phyloP scores from a whole-genome alignment of 37 sponge, comb jelly and placozoan species.

The Haliclona indistincta region DNA sequence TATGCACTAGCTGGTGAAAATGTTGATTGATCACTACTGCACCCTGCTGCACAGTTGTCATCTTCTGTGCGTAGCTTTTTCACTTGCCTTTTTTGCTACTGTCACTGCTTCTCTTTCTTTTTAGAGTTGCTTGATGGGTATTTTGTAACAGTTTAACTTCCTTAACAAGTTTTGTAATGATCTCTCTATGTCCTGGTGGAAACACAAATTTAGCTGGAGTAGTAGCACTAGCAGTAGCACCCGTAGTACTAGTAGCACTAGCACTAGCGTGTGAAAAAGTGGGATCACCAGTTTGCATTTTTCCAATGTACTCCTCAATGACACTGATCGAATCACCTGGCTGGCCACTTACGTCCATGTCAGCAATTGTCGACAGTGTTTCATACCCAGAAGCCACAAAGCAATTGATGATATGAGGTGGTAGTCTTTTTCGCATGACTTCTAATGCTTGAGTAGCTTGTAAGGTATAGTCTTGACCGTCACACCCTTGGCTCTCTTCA shows the following conservation, averaged over 20 bases:
- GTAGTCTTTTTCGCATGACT: conserved; percentile 18
- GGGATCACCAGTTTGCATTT: not conserved
- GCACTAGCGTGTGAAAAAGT: no score
- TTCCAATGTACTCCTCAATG: conserved; percentile 19
- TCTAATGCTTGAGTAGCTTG: no score
- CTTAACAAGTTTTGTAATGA: conserved; percentile 11
- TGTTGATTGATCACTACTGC: not conserved
- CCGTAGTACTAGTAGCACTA: no score
- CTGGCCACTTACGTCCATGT: conserved; percentile 5
- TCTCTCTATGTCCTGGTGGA: conserved; percentile 30
- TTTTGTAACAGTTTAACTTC: not conserved
- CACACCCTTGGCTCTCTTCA: no score
- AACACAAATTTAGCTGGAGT: conserved; percentile 9
- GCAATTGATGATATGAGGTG: conserved; percentile 19
- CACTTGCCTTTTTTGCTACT: not conserved
- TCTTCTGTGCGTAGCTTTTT: no score
- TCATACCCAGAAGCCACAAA: conserved; percentile 33
- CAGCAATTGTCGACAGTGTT: conserved; percentile 5
- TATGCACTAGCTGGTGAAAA: not conserved
- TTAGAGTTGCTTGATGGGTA: no score
- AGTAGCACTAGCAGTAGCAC: not conserved
- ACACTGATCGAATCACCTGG: no score
- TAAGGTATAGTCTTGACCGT: no score
- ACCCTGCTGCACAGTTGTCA: not conserved
- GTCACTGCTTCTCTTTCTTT: not conserved